A percentile compares a stretch with the other conserved stretches of the same genome.
Evolutionary conservation across 2,113 vertebrate species (phyloP).

Genomic region (Nothocercus nigrocapillus): DNA sequence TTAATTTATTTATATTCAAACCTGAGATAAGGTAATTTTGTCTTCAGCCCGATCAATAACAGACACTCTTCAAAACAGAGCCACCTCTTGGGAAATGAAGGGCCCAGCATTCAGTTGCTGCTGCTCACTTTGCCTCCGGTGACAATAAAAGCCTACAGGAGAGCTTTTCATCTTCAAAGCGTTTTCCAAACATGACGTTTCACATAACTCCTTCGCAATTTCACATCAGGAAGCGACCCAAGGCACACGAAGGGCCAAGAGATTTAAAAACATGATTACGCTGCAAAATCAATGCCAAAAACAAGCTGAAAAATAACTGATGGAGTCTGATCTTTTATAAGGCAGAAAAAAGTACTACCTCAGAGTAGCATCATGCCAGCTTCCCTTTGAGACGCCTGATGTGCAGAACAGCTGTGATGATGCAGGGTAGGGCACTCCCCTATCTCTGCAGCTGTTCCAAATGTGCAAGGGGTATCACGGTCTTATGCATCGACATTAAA

Average conservation of each 20-base stretch:
- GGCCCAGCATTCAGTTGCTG: slow-evolving; percentile 10
- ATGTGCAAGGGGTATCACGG: neutral
- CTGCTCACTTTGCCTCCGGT: slow-evolving; percentile 38
- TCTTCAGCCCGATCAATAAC: neutral
- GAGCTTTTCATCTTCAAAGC: slow-evolving; percentile 58
- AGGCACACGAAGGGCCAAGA: neutral
- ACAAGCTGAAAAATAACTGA: neutral
- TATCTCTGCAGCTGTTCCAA: neutral
- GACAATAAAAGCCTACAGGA: slow-evolving; percentile 49
- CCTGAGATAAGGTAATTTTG: slow-evolving; percentile 3
- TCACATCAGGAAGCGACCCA: slow-evolving; percentile 37
- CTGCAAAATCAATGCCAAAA: slow-evolving; percentile 20
- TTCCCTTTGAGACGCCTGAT: neutral
- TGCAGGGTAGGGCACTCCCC: accelerated
- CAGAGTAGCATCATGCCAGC: neutral
- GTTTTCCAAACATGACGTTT: slow-evolving; percentile 2
- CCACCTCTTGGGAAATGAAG: slow-evolving; percentile 45
- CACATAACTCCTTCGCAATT: slow-evolving; percentile 1
- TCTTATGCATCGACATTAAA: neutral
- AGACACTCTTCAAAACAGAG: slow-evolving; percentile 12
- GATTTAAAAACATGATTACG: slow-evolving; percentile 6
- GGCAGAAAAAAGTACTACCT: neutral
- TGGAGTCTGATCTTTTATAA: neutral
- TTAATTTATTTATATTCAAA: neutral
- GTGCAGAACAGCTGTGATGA: neutral